Evolutionary conservation across 2,888 invertebrate species (phyloP), one percentile per base, ranked within the genome.

Genomic region (Marronus borbonicus): DNA sequence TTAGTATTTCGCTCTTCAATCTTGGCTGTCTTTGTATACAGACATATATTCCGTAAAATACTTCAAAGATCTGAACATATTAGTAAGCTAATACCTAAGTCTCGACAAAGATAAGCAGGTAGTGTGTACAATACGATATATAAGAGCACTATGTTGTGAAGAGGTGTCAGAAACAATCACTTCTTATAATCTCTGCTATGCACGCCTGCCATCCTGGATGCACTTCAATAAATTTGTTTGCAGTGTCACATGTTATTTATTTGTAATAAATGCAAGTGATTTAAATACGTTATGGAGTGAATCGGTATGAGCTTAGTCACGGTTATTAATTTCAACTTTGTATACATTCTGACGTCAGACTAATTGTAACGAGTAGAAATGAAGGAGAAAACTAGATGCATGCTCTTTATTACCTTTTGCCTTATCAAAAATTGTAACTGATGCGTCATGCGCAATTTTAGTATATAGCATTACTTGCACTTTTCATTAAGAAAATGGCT

Each of bases 271-370:
- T 58, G 55, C 20, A 2, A 3, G 55, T 20, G 20, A 66, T 66
- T 20, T 44, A 3, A 66, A 31, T 44, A 64, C 14, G 10, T 8
- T 20, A 5, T 39, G 44, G 55, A 58, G 3, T 58, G n/a, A 24
- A 58, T 20, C 20, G 20, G 17, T 55, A 36, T 55, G 31, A 70
- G 58, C 70, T 31, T 58, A 55, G 58, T 70, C 70, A 70, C 58
- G 70, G 17, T 55, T 36, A 36, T 55, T 70, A 70, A 70, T 70
- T 58, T 55, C 52, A 31, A 20, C 31, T 36, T 55, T 36, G 31
- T 36, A 31, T 28, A 17, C 55, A 28, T 58, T 58, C 70, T 36
- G 70, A 55, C 70, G 55, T 17, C 49, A 20, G 20, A 70, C 17
- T 70, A 70, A 70, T 70, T 70, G 58, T 24, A 70, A 36, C 39